These are phyloP conservation scores for Euura saliciscinereae DNA, from an alignment of 1,140 invertebrate species.

Conservation along the genomic window DNA sequence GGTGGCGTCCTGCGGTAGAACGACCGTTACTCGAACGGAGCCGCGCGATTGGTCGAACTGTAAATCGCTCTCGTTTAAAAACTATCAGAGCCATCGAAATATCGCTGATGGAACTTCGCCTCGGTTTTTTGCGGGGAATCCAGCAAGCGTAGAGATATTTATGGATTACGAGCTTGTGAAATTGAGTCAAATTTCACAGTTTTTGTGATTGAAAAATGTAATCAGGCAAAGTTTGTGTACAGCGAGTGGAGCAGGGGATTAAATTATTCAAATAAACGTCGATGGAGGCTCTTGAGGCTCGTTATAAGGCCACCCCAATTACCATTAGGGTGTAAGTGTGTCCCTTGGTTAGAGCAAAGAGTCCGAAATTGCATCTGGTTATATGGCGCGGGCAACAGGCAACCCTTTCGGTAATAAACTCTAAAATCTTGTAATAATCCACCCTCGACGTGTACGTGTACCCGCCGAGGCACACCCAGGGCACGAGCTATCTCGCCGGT, in stretches of 20 bases:
- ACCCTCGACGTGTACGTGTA: conserved; percentile 14
- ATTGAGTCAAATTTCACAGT: too few species aligned
- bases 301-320: conserved; percentile 38
- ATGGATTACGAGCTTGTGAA: too few species aligned
- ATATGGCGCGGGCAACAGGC: background rate
- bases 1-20: too few species aligned
- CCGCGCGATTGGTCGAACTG: too few species aligned
- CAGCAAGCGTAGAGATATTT: too few species aligned
- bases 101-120: too few species aligned
- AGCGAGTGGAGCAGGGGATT: background rate
- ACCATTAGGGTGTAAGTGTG: conserved; percentile 34
- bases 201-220: too few species aligned
- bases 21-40: too few species aligned
- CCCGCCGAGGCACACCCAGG: background rate
- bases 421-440: conserved; percentile 38
- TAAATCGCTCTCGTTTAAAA: too few species aligned
- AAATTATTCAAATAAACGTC: conserved; percentile 43
- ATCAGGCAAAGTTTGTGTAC: too few species aligned
- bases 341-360: conserved; percentile 23
- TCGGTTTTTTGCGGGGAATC: too few species aligned
- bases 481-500: background rate
- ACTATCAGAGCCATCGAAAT: too few species aligned
- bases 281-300: conserved; percentile 33
- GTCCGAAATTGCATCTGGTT: conserved; percentile 25
- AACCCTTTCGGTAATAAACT: conserved; percentile 35